These are phyloP conservation scores for Amblyopsis rosae DNA, from an alignment of 2,113 vertebrate genomes.

Conservation along the genomic window DNA sequence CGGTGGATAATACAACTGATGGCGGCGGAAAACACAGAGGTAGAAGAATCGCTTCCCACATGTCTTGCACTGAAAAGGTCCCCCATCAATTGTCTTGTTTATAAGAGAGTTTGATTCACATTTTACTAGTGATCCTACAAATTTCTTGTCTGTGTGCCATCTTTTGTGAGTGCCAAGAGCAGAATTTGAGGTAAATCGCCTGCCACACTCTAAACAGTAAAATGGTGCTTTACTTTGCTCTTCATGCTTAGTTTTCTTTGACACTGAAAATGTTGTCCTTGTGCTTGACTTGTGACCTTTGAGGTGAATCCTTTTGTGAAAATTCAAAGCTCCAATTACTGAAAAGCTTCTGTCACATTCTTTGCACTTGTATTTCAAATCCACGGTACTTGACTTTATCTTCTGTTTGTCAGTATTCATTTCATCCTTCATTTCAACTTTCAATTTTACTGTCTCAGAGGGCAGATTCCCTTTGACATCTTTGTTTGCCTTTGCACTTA, in stretches of 20 bases:
- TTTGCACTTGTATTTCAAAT: slow-evolving; percentile 72
- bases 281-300: slow-evolving; percentile 31
- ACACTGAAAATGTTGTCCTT: slow-evolving; percentile 26
- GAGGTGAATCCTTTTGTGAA: slow-evolving; percentile 73
- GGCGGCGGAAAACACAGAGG: slow-evolving; percentile 66
- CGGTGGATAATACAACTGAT: slow-evolving; percentile 63
- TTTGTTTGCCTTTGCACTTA: neutral
- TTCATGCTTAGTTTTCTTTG: slow-evolving; percentile 36
- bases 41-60: slow-evolving; percentile 75
- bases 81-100: slow-evolving; percentile 41
- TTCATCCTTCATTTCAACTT: slow-evolving; percentile 11
- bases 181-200: slow-evolving; percentile 70
- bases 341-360: slow-evolving; percentile 71
- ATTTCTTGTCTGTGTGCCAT: slow-evolving; percentile 74
- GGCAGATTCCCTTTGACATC: neutral
- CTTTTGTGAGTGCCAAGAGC: slow-evolving; percentile 76
- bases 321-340: slow-evolving; percentile 72
- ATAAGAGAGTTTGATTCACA: slow-evolving; percentile 32
- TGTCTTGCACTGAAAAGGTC: slow-evolving; percentile 63
- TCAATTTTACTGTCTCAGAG: neutral
- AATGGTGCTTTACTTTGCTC: slow-evolving; percentile 53
- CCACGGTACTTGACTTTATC: slow-evolving; percentile 1
- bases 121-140: slow-evolving; percentile 50
- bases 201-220: slow-evolving; percentile 74
- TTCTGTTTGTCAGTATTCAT: neutral